Base-by-base conservation (phyloP, 2,888 invertebrate species). In the Drosophila emarginata region DNA sequence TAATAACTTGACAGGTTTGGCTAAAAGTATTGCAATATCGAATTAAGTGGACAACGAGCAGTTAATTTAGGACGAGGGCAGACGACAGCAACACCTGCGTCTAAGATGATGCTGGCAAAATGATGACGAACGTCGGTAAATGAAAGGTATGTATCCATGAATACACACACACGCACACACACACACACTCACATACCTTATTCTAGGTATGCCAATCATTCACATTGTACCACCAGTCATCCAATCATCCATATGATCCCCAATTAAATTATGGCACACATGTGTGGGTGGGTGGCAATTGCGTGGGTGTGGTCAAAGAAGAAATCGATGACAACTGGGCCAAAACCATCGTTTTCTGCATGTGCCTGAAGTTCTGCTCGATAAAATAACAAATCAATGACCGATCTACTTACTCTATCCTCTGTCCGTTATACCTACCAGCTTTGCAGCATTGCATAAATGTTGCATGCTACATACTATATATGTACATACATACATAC, bases 291-390 rank as follows among this genome's bases (percentile, higher is more conserved):
- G 45, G 6, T 26, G 26, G 18, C 40, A 18, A 9, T 45, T 14
- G 40, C 11, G 18, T 11, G 45, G 45, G 45, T 45, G 45, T 45
- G 45, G 45, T 45, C 45, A 45, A 45, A 45, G 45, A 18, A 45
- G 26, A 26, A 26, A 45, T 45, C 18, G 45, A 45, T 45, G 45
- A 45, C 18, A 18, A 45, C 26, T 26, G 26, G 6, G 26, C 1
- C 26, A 26, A 26, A 26, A 6, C 4, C 26, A 4, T 5, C 5
- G 26, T 4, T 40, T 40, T 40, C 39, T 15, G 40, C 6, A 15
- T 9, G 71, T 74, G 77, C 77, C 77, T 26, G 26, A 78, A 77
- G 77, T 78, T 77, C 79, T 79, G 79, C 78, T 74, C 79, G 66
- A 78, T 67, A 28, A 53, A 69, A 67, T 66, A 61, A 64, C 75